These are phyloP conservation scores for Thalassoma bifasciatum DNA, from an alignment of 2,113 vertebrate genomes.

Conservation along the genomic window DNA sequence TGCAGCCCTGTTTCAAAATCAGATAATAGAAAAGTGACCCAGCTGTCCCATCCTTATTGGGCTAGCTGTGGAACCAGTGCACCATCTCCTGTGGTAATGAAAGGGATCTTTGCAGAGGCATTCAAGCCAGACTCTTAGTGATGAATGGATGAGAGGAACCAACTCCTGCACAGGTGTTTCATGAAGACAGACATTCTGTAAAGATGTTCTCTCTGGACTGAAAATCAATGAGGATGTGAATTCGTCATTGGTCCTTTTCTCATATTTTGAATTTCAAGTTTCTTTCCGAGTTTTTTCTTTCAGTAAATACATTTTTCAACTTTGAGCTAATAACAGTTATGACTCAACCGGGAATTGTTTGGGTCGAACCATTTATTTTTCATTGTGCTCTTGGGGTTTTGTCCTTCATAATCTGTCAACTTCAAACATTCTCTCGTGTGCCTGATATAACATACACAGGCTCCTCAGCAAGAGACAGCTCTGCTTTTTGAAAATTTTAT, in stretches of 20 bases:
- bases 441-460: constrained; percentile 5
- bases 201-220: constrained; percentile 12
- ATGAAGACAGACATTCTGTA: constrained; percentile 8
- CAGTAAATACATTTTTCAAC: background rate
- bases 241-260: background rate
- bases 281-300: background rate
- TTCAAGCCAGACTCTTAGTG: constrained; percentile 25
- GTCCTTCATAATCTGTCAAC: constrained; percentile 14
- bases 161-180: constrained; percentile 48
- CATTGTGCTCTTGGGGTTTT: background rate
- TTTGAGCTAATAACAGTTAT: background rate
- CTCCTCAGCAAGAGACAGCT: constrained; percentile 24
- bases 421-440: constrained; percentile 24
- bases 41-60: constrained; percentile 49
- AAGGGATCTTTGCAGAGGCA: constrained; percentile 41
- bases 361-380: constrained; percentile 7
- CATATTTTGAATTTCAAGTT: background rate
- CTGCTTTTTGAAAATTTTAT: constrained; percentile 8
- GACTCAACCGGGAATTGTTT: background rate
- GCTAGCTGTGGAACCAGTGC: constrained; percentile 51
- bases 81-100: constrained; percentile 38
- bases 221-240: constrained; percentile 6
- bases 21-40: constrained; percentile 48
- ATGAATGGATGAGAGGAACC: constrained; percentile 42
- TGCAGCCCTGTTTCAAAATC: constrained; percentile 17